These are phyloP conservation scores for Thryonomys swinderianus DNA, from an alignment of 2,113 vertebrate genomes.

Conservation along the genomic window DNA sequence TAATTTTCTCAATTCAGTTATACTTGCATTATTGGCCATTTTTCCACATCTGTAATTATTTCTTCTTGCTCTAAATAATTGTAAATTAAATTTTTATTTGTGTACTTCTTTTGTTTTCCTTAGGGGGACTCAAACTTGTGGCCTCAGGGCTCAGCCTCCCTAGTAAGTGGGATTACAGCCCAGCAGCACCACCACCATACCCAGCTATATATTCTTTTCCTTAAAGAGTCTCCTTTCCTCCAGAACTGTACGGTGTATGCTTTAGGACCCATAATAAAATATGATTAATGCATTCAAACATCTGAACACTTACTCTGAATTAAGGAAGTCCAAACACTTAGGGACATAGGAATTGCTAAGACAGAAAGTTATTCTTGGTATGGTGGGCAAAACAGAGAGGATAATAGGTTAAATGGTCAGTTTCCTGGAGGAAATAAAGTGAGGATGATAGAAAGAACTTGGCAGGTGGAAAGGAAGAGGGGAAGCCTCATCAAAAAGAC, in stretches of 20 bases:
- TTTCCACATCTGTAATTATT: background rate
- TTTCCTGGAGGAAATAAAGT: background rate
- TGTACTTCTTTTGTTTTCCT: background rate
- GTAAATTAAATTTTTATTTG: constrained; percentile 26
- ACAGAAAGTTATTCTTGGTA: background rate
- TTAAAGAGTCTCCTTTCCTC: background rate
- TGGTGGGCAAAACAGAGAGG: background rate
- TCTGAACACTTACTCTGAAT: background rate
- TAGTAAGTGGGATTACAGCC: background rate
- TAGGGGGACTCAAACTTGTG: background rate
- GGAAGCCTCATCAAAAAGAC: background rate
- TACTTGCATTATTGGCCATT: background rate
- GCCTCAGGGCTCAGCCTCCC: background rate
- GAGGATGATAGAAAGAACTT: background rate
- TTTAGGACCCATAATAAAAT: background rate
- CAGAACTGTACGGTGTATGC: background rate
- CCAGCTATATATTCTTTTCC: background rate
- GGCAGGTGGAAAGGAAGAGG: background rate
- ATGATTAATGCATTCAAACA: background rate
- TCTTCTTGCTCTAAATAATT: constrained; percentile 35
- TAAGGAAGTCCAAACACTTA: background rate
- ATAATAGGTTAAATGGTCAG: background rate
- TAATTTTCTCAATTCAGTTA: background rate
- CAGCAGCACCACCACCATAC: background rate
- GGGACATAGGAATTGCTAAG: background rate